These are phyloP conservation scores for Lordiphosa clarofinis DNA, from an alignment of 1,140 invertebrate species.

Conservation along the genomic window DNA sequence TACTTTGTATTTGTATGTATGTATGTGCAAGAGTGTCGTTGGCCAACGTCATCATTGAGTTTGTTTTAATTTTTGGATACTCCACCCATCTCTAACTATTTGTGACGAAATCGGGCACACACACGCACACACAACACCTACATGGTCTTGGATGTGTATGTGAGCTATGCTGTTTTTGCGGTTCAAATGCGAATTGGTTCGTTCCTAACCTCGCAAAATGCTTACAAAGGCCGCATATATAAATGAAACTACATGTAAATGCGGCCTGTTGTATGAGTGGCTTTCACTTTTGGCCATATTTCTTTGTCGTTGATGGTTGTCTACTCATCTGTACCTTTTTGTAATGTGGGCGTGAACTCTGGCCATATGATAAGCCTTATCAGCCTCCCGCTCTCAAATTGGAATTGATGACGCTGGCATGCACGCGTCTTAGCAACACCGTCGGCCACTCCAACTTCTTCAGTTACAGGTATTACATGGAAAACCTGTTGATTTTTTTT, in stretches of 20 bases:
- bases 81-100: slow-evolving; percentile 10
- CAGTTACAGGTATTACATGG: slow-evolving; percentile 22
- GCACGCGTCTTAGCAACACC: slow-evolving; percentile 8
- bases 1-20: slow-evolving; percentile 2
- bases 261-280: not conserved
- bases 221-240: slow-evolving; percentile 28
- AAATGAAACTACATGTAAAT: not conserved
- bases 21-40: slow-evolving; percentile 12
- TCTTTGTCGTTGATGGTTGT: not conserved
- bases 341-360: not conserved
- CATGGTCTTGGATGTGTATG: not conserved
- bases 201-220: slow-evolving; percentile 54
- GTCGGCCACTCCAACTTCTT: slow-evolving; percentile 15
- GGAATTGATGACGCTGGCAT: slow-evolving; percentile 55
- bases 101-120: slow-evolving; percentile 20
- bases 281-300: not conserved
- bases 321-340: slow-evolving; percentile 9
- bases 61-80: slow-evolving; percentile 11
- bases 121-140: slow-evolving; percentile 1
- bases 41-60: slow-evolving; percentile 43
- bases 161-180: slow-evolving; percentile 4
- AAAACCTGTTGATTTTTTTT: slow-evolving; percentile 54
- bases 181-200: slow-evolving; percentile 26
- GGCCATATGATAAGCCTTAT: slow-evolving; percentile 31
- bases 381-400: slow-evolving; percentile 15